Percentiles rank a stretch among this genome's conserved stretches.
Conservation (phyloP, 1,140 invertebrate species). For the Drosophila punjabiensis region DNA sequence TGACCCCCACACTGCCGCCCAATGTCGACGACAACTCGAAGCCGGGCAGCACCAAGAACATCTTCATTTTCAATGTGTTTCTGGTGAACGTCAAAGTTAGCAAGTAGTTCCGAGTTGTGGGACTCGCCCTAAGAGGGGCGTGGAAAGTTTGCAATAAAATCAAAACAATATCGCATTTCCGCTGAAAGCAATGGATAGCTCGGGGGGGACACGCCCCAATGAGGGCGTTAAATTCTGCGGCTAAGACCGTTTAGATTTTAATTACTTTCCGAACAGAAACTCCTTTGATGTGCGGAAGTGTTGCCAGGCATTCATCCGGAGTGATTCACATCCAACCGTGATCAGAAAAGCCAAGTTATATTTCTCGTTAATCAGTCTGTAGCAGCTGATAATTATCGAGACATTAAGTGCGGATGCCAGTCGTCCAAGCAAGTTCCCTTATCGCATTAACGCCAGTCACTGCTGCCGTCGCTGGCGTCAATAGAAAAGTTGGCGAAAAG, state of each 20-base stretch:
- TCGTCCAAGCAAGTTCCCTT: constrained; percentile 16
- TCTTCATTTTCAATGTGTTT: constrained; percentile 69
- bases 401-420: constrained; percentile 11
- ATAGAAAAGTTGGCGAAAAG: constrained; percentile 38
- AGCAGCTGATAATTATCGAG: constrained; percentile 14
- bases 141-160: constrained; percentile 46
- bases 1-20: constrained; percentile 19
- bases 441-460: constrained; percentile 36
- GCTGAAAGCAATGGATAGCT: neutral
- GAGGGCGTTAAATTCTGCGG: neutral
- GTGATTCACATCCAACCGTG: constrained; percentile 10
- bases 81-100: constrained; percentile 60
- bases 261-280: constrained; percentile 7
- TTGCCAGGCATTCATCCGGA: constrained; percentile 1
- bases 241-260: constrained; percentile 7
- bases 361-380: constrained; percentile 23
- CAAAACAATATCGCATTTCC: constrained; percentile 41
- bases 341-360: constrained; percentile 10
- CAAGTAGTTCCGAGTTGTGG: constrained; percentile 15
- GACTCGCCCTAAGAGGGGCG: neutral
- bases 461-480: constrained; percentile 17
- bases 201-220: neutral
- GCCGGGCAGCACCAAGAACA: constrained; percentile 45
- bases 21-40: constrained; percentile 33
- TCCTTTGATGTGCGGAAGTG: constrained; percentile 42